Conservation (phyloP, 2,113 vertebrate species). For the Limanda limanda region DNA sequence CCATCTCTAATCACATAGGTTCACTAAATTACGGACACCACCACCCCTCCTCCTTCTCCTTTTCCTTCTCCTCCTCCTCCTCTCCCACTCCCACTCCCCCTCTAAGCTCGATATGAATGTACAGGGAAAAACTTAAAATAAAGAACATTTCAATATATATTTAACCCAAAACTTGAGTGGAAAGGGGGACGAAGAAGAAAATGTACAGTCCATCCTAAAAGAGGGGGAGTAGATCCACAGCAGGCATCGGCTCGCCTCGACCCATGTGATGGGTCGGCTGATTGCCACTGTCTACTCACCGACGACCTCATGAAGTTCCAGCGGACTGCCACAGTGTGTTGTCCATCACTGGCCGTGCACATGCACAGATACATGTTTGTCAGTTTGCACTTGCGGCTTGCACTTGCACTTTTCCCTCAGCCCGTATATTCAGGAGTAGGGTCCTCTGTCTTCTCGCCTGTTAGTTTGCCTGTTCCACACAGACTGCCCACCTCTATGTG, state of each 20-base stretch:
- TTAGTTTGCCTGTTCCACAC: conserved; percentile 19
- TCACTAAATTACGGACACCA: conserved; percentile 11
- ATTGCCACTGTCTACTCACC: conserved; percentile 23
- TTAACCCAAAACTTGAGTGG: conserved; percentile 5
- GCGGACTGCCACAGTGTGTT: conserved; percentile 18
- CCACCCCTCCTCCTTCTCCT: background rate
- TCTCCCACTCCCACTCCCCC: background rate
- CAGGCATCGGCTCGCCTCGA: conserved; percentile 34
- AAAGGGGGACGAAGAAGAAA: conserved; percentile 19
- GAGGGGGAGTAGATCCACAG: conserved; percentile 34
- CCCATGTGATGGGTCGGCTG: conserved; percentile 29
- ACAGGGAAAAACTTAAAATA: conserved; percentile 13
- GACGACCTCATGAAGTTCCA: conserved; percentile 30
- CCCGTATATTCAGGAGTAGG: conserved; percentile 52
- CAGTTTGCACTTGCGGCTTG: background rate
- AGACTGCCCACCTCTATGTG: conserved; percentile 49
- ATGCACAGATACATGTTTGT: conserved; percentile 18
- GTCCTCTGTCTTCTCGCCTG: conserved; percentile 35
- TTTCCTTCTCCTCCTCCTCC: too few species aligned
- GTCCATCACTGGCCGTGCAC: conserved; percentile 30
- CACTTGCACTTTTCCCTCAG: conserved; percentile 52
- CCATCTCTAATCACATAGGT: conserved; percentile 1
- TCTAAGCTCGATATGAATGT: conserved; percentile 3
- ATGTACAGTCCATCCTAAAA: conserved; percentile 45
- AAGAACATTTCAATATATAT: background rate